These are phyloP conservation scores for Carpatolechia fugitivella DNA, from an alignment of 2,888 invertebrate genomes.

Conservation along the genomic window DNA sequence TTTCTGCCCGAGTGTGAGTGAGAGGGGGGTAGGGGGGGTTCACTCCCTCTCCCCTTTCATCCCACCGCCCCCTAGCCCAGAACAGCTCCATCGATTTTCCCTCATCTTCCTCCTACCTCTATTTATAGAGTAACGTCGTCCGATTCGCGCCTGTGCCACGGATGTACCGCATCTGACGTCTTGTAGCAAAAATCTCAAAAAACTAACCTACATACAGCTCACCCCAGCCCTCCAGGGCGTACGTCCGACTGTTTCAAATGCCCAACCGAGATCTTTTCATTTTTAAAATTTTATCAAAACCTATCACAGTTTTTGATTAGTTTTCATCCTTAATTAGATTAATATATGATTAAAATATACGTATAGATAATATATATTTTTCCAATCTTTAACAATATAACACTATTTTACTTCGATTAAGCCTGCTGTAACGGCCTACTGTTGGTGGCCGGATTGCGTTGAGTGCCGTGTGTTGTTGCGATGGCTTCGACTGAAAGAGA, in stretches of 20 bases:
- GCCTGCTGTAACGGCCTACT: slow-evolving; percentile 24
- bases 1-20: slow-evolving; percentile 26
- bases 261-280: slow-evolving; percentile 43
- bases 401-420: slow-evolving; percentile 72
- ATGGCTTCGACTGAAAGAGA: neutral
- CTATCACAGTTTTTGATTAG: slow-evolving; percentile 80
- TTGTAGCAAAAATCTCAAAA: slow-evolving; percentile 60
- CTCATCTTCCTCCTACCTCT: slow-evolving; percentile 40
- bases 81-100: slow-evolving; percentile 59
- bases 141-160: slow-evolving; percentile 24
- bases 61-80: slow-evolving; percentile 33
- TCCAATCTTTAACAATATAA: slow-evolving; percentile 77
- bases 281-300: slow-evolving; percentile 79
- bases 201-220: slow-evolving; percentile 47
- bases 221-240: slow-evolving; percentile 4
- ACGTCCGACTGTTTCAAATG: slow-evolving; percentile 28
- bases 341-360: slow-evolving; percentile 79
- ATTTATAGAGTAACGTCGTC: slow-evolving; percentile 22
- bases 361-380: slow-evolving; percentile 76
- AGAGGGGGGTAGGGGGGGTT: slow-evolving; percentile 25
- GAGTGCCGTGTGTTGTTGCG: neutral
- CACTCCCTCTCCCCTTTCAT: slow-evolving; percentile 27
- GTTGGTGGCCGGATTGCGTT: slow-evolving; percentile 23
- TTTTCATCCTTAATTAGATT: slow-evolving; percentile 76
- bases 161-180: slow-evolving; percentile 43